Conservation (phyloP, 2,113 vertebrate species). For the Ctenomys sociabilis region DNA sequence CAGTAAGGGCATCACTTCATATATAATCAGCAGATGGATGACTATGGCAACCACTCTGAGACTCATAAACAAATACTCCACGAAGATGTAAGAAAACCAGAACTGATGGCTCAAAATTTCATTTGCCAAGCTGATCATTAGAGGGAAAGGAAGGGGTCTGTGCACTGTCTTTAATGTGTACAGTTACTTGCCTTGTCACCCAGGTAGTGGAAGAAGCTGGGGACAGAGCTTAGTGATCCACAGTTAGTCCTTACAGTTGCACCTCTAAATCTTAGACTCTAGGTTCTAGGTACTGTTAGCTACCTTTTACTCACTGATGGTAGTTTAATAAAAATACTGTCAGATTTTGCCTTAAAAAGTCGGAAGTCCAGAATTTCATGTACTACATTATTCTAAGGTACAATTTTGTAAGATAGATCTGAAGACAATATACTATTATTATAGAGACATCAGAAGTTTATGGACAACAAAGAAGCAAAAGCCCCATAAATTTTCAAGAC, state of each 20-base stretch:
- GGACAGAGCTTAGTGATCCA: neutral
- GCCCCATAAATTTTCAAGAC: neutral
- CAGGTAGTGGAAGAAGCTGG: neutral
- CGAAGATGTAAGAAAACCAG: neutral
- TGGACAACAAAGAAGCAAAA: neutral
- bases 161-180: neutral
- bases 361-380: neutral
- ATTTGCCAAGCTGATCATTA: neutral
- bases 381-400: neutral
- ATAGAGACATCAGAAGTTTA: neutral
- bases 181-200: neutral
- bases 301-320: neutral
- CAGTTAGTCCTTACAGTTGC: neutral
- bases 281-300: too few relatives aligned
- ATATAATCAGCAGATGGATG: neutral
- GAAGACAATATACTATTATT: neutral
- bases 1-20: neutral
- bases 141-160: accelerated
- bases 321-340: neutral
- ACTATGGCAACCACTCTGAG: neutral
- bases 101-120: neutral
- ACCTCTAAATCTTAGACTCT: neutral
- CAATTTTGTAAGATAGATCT: neutral
- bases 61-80: neutral
- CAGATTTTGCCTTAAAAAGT: neutral